A percentile compares a stretch with the other conserved stretches of the same genome.
phyloP scores from a whole-genome alignment of 1,140 invertebrate species.

The Drosophila athabasca region DNA sequence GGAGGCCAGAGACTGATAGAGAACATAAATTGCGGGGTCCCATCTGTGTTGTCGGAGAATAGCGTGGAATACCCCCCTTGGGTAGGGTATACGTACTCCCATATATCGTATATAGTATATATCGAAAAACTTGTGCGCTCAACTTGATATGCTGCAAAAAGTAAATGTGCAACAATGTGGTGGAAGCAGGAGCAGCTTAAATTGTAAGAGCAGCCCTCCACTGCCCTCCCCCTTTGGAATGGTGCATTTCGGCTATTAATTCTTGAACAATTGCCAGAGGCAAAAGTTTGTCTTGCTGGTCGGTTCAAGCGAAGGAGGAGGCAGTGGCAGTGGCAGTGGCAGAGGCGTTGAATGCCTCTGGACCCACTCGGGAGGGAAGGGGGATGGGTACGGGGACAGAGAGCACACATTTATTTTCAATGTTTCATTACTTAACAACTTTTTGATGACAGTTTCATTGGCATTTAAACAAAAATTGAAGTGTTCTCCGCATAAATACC shows the following conservation, averaged over 20 bases:
- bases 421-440: constrained; percentile 80
- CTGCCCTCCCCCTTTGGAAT: constrained; percentile 1
- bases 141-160: constrained; percentile 59
- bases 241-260: constrained; percentile 53
- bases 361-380: constrained; percentile 26
- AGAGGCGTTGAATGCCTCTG: constrained; percentile 1
- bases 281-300: constrained; percentile 62
- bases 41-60: no score
- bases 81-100: no score
- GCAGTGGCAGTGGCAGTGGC: no score
- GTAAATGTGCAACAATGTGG: constrained; percentile 74
- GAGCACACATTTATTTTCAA: constrained; percentile 64
- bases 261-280: constrained; percentile 58
- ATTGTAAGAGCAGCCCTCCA: constrained; percentile 48
- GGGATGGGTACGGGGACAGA: no score
- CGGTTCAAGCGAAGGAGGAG: background rate
- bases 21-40: no score
- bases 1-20: no score
- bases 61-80: no score
- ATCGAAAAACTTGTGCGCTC: constrained; percentile 37
- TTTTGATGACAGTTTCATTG: constrained; percentile 81
- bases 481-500: constrained; percentile 23
- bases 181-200: constrained; percentile 31
- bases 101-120: constrained; percentile 3
- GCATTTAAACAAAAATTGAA: constrained; percentile 65